Conservation (phyloP, 2,888 invertebrate genomes). For the Steinernema carpocapsae region DNA sequence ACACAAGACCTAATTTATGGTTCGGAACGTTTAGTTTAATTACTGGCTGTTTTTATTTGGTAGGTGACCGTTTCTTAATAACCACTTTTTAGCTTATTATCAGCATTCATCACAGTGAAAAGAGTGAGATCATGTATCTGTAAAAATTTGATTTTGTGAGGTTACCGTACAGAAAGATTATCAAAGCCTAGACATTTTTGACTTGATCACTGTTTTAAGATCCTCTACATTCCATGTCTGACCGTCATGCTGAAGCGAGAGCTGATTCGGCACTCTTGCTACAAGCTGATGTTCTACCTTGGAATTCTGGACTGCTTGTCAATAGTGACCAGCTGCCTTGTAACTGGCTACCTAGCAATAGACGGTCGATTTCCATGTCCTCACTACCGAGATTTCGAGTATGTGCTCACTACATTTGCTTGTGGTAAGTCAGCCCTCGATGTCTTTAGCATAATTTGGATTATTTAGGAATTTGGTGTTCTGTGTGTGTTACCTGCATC, state of each 20-base stretch:
- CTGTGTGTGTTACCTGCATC: conserved; percentile 25
- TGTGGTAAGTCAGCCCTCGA: background rate
- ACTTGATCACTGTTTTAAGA: no score
- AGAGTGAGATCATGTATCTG: background rate
- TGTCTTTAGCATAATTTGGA: background rate
- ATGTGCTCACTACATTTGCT: background rate
- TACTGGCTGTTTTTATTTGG: background rate
- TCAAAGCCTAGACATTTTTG: background rate
- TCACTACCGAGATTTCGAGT: background rate
- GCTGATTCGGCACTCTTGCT: background rate
- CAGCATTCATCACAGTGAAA: background rate
- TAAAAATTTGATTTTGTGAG: background rate
- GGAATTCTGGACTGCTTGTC: background rate
- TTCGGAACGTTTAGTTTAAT: background rate
- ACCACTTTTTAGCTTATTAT: background rate
- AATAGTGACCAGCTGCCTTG: background rate
- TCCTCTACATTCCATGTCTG: background rate
- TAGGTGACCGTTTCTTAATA: no score
- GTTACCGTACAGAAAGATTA: background rate
- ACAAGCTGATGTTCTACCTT: conserved; percentile 2
- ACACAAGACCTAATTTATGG: background rate
- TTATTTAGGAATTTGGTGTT: conserved; percentile 35
- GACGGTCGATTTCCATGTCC: background rate
- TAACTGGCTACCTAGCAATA: background rate
- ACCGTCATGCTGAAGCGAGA: background rate